Percentiles rank a stretch among this genome's conserved stretches.
Evolutionary conservation across 2,113 vertebrate genomes (phyloP).

Genomic region (Rhinolophus ferrumequinum): DNA sequence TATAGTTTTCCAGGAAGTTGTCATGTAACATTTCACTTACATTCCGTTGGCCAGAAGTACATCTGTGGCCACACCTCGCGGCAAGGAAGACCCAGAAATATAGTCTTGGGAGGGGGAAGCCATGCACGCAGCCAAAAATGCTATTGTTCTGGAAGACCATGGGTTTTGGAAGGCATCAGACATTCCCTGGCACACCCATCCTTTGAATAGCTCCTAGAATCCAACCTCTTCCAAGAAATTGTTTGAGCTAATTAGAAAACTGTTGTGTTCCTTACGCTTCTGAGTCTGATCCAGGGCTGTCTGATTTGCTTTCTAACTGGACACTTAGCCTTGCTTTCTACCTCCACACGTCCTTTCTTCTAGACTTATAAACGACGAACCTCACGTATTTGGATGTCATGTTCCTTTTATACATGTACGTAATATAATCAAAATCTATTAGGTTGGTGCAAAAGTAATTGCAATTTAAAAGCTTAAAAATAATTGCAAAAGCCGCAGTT

Average conservation of each 20-base stretch:
- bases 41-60: neutral
- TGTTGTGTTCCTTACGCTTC: neutral
- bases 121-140: neutral
- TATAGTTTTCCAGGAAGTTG: neutral
- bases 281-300: neutral
- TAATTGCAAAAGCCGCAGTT: too few relatives aligned
- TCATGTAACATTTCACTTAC: neutral
- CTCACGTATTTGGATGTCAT: neutral
- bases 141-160: neutral
- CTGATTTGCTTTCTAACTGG: neutral
- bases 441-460: too few relatives aligned
- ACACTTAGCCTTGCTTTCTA: neutral
- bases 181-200: constrained; percentile 19
- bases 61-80: neutral
- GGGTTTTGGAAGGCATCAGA: constrained; percentile 16
- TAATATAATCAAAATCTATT: neutral
- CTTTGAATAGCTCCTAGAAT: constrained; percentile 16
- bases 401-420: neutral
- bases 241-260: constrained; percentile 26
- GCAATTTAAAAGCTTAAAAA: too few relatives aligned
- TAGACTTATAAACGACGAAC: neutral
- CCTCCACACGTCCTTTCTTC: neutral
- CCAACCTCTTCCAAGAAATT: neutral
- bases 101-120: neutral
- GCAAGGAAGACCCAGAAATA: neutral